Conservation (phyloP, 1,140 invertebrate species). For the Trypoxylus dichotomus region DNA sequence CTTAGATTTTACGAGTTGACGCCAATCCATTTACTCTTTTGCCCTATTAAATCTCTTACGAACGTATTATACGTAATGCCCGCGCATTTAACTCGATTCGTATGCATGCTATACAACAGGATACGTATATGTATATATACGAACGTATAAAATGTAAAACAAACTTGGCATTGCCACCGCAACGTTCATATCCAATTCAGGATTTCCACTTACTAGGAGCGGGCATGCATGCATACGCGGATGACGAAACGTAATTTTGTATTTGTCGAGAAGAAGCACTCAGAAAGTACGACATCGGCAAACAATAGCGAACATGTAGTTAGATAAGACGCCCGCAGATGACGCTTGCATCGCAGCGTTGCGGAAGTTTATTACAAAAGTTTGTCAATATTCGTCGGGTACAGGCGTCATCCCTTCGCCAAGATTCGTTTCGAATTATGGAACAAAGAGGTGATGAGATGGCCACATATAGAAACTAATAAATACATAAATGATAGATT, state of each 20-base stretch:
- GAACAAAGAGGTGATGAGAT: neutral
- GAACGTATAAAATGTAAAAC: neutral
- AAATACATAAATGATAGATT: too few relatives aligned
- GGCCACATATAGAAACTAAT: neutral
- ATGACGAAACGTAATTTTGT: neutral
- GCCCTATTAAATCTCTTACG: neutral
- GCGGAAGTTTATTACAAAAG: neutral
- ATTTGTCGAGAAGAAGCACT: neutral
- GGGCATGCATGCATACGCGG: neutral
- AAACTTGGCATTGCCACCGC: neutral
- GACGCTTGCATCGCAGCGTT: neutral
- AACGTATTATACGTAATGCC: neutral
- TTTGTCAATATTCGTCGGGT: conserved; percentile 18
- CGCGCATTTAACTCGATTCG: neutral
- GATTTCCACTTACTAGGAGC: neutral
- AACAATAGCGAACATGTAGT: conserved; percentile 11
- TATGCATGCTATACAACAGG: neutral
- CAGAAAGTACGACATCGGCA: neutral
- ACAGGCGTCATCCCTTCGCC: neutral
- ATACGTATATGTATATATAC: neutral
- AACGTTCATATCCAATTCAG: neutral
- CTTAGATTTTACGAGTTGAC: neutral
- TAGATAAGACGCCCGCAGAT: neutral
- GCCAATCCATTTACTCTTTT: neutral
- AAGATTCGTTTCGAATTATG: conserved; percentile 5